Evolutionary conservation across 2,888 invertebrate genomes (phyloP), one percentile per base, ranked within the genome.

Genomic region (Andrena haemorrhoa): DNA sequence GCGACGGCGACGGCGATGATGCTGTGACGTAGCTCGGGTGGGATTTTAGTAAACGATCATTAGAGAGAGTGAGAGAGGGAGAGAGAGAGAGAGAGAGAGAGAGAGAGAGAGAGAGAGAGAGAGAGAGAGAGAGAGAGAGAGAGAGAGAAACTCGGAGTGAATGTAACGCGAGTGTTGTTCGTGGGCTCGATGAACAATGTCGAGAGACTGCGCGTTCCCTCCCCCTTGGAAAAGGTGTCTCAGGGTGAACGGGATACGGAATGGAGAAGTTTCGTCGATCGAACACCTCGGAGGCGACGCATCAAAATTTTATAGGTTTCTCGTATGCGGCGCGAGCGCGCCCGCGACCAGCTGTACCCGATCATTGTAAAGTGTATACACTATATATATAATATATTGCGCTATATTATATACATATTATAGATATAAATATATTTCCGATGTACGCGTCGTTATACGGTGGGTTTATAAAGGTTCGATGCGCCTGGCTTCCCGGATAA

Each of bases 371-470:
- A 58, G 61, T 72, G 58, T 75, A 58, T 47, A 49, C 26, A 41
- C 41, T 41, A 41, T 74, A n/a, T 74, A n/a, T 74, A 81, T 61
- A 74, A 82, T 79, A 60, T 74, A 66, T 75, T 41, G 71, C 51
- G 70, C 49, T 75, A 79, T 68, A 61, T 51, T 60, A 56, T 74
- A 79, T 65, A 35, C 29, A 0, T n/a, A 35, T 41, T 41, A 41
- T 41, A 41, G 41, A 41, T 41, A 41, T 41, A 41, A 41, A 41
- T 41, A 41, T 41, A 41, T 41, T 41, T 41, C 41, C 12, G 41
- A 41, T 20, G 7, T 31, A 61, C n/a, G 26, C 10, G n/a, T 29
- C 20, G 31, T 69, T 56, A n/a, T 10, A 20, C 6, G 33, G 33
- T 1, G 6, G n/a, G 8, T 31, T 49, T 41, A 16, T 20, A 7